phyloP scores from a whole-genome alignment of 2,888 invertebrate species.

The Scaptomyza polygonia region DNA sequence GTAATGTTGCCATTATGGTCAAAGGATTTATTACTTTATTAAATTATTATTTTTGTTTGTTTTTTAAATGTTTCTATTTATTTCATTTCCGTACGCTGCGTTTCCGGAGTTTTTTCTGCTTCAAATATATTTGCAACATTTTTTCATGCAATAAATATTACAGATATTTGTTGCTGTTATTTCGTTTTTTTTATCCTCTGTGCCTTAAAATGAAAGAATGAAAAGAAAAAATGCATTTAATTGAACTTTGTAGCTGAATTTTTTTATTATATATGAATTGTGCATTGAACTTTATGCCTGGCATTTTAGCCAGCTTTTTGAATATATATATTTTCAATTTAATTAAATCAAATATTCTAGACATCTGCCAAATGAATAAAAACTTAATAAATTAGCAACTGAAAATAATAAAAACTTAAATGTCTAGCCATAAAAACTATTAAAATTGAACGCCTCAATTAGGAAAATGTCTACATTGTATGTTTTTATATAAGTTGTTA shows the following conservation, averaged over 20 bases:
- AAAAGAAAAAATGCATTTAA: slow-evolving; percentile 38
- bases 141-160: slow-evolving; percentile 26
- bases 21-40: not conserved
- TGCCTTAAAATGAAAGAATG: slow-evolving; percentile 48
- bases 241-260: slow-evolving; percentile 3
- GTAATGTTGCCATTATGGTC: slow-evolving; percentile 41
- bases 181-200: not conserved
- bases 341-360: not conserved
- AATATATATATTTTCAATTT: too few species aligned
- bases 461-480: not conserved
- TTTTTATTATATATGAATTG: not conserved
- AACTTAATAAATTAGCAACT: not conserved
- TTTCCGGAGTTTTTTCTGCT: slow-evolving; percentile 35
- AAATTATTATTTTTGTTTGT: not conserved
- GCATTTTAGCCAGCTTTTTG: not conserved
- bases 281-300: not conserved
- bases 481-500: slow-evolving; percentile 2
- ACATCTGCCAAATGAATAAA: not conserved
- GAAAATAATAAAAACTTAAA: too few species aligned
- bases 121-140: slow-evolving; percentile 2
- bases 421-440: too few species aligned
- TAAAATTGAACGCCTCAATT: not conserved
- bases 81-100: slow-evolving; percentile 55
- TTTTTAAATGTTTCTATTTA: slow-evolving; percentile 59
- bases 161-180: not conserved